A percentile compares a stretch with the other conserved stretches of the same genome.
These are phyloP conservation scores for Polypterus senegalus DNA, from an alignment of 2,113 vertebrate species.

Conservation along the genomic window DNA sequence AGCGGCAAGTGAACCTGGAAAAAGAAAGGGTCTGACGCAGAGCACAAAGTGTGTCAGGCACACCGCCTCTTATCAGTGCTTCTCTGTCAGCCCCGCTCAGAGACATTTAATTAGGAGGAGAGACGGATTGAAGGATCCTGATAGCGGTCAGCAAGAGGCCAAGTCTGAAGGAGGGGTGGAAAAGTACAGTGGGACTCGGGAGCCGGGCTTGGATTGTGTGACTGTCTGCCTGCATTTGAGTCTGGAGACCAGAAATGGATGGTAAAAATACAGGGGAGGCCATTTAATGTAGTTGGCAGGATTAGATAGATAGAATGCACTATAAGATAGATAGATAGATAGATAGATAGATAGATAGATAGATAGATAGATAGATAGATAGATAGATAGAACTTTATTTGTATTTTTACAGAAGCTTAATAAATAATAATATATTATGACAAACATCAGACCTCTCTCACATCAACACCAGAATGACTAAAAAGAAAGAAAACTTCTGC, in stretches of 20 bases:
- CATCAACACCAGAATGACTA: too few species aligned
- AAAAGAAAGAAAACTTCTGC: too few species aligned
- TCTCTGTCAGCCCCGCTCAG: neutral
- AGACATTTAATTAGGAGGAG: neutral
- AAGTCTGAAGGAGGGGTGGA: too few species aligned
- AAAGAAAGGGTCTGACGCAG: neutral
- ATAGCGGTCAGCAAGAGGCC: neutral
- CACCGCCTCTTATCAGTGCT: neutral
- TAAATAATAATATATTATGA: too few species aligned
- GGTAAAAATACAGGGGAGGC: conserved; percentile 29
- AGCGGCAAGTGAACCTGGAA: neutral
- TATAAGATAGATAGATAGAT: too few species aligned
- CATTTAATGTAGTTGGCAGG: conserved; percentile 2
- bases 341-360: too few species aligned
- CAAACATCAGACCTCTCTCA: too few species aligned
- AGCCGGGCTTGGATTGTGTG: neutral
- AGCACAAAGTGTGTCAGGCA: neutral
- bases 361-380: too few species aligned
- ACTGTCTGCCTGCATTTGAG: conserved; percentile 7
- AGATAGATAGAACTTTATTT: too few species aligned
- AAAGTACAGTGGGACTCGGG: neutral
- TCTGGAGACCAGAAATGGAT: conserved; percentile 13
- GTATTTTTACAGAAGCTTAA: too few species aligned
- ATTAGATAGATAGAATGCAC: neutral
- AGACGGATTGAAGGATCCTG: neutral